A percentile compares a stretch with the other conserved stretches of the same genome.
Conservation (phyloP, 2,113 vertebrate genomes). For the Nymphicus hollandicus region DNA sequence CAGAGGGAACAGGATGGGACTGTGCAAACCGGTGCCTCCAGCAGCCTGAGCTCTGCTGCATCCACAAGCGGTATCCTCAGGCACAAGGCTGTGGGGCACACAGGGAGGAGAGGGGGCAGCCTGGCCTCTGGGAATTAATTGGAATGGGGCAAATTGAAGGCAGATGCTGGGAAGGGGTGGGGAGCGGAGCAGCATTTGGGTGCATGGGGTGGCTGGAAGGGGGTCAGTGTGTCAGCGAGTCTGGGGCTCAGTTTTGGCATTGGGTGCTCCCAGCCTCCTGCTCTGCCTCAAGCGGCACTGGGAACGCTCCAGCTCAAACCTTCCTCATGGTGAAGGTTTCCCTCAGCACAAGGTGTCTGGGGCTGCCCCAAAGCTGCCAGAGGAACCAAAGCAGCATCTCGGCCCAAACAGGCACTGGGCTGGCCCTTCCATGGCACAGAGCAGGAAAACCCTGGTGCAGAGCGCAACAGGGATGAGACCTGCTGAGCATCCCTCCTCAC, state of each 20-base stretch:
- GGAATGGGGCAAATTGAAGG: accelerated
- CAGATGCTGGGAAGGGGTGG: neutral
- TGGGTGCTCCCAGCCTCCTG: neutral
- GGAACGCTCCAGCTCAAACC: neutral
- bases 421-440: accelerated
- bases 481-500: neutral
- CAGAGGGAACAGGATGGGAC: neutral
- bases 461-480: neutral
- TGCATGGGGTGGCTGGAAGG: neutral
- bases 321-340: accelerated
- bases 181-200: neutral
- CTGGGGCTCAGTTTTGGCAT: neutral
- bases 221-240: neutral
- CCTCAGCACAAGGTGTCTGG: accelerated
- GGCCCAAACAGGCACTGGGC: accelerated
- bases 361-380: neutral
- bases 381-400: accelerated
- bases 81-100: accelerated
- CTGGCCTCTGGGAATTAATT: neutral
- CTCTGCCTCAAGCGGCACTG: accelerated
- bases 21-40: accelerated
- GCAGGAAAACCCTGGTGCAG: accelerated
- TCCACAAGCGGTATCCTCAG: accelerated
- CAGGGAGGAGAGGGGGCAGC: neutral
- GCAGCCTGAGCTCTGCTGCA: neutral